Evolutionary conservation across 2,888 invertebrate genomes (phyloP).

Genomic region (Drosophila yooni): DNA sequence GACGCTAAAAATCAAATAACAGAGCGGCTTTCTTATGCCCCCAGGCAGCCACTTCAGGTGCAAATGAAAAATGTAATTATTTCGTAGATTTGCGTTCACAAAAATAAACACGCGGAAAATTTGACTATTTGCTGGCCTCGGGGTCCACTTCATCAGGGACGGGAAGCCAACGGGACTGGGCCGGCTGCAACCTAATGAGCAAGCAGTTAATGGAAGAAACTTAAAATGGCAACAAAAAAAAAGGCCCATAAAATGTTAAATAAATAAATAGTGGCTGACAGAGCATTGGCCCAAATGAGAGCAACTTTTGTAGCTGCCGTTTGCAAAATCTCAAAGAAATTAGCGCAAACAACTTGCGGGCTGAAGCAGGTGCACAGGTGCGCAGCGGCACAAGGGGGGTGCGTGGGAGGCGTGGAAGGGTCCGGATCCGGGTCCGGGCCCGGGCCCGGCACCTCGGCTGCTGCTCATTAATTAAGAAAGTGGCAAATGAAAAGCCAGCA

Average conservation of each 20-base stretch:
- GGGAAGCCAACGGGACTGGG: not conserved
- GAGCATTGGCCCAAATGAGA: constrained; percentile 68
- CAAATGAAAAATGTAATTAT: constrained; percentile 82
- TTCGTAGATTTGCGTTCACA: constrained; percentile 74
- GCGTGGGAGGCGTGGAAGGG: constrained; percentile 6
- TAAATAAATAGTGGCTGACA: constrained; percentile 77
- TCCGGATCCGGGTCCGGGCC: not conserved
- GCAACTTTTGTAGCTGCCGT: constrained; percentile 69
- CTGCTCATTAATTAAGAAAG: constrained; percentile 80
- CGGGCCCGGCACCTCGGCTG: constrained; percentile 20
- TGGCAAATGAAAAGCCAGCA: constrained; percentile 79
- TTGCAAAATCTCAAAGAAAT: constrained; percentile 74
- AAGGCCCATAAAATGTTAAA: constrained; percentile 68
- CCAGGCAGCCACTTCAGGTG: constrained; percentile 75
- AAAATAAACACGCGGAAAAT: constrained; percentile 71
- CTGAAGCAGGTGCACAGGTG: constrained; percentile 34
- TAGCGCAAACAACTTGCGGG: constrained; percentile 71
- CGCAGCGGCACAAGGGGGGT: constrained; percentile 14
- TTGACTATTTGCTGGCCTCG: constrained; percentile 61
- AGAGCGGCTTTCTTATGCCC: constrained; percentile 27
- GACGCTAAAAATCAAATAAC: constrained; percentile 61
- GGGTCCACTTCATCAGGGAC: constrained; percentile 31
- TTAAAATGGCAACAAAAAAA: constrained; percentile 62
- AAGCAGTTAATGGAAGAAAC: constrained; percentile 47
- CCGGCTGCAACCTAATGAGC: constrained; percentile 52